Evolutionary conservation across 2,888 invertebrate species (phyloP).

Genomic region (Molorchus minor): DNA sequence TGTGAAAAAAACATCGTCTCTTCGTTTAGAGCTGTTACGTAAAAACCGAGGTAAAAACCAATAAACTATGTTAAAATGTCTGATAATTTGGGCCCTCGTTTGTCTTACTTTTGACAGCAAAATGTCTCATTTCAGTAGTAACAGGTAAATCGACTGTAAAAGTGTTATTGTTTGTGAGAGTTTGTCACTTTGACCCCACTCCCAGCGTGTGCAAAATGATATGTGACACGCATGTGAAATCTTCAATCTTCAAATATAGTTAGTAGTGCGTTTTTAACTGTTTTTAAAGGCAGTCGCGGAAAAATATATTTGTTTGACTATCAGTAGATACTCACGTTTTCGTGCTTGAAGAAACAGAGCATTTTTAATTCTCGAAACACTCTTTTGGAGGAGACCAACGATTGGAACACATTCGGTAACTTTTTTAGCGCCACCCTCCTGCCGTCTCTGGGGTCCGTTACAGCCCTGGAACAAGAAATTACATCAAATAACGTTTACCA

Average conservation of each 20-base stretch:
- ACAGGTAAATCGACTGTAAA: too few species aligned
- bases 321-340: slow-evolving; percentile 89
- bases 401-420: slow-evolving; percentile 99
- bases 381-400: slow-evolving; percentile 97
- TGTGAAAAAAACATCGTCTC: not conserved
- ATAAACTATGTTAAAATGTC: too few species aligned
- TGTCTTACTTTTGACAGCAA: too few species aligned
- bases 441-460: slow-evolving; percentile 98
- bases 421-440: slow-evolving; percentile 98
- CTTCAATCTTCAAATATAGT: too few species aligned
- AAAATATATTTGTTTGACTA: not conserved
- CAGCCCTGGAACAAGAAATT: slow-evolving; percentile 83
- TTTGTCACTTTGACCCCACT: too few species aligned
- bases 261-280: too few species aligned
- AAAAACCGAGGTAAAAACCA: not conserved
- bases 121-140: too few species aligned
- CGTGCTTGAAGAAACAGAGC: slow-evolving; percentile 99
- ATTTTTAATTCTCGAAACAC: slow-evolving; percentile 99
- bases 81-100: too few species aligned
- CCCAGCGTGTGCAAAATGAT: too few species aligned
- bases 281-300: too few species aligned
- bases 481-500: not conserved
- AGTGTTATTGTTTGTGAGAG: too few species aligned
- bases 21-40: not conserved
- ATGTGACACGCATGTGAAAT: too few species aligned